Evolutionary conservation across 53 echinoderm and acorn worm genomes (phyloP).

Genomic region (Patiria pectinifera): DNA sequence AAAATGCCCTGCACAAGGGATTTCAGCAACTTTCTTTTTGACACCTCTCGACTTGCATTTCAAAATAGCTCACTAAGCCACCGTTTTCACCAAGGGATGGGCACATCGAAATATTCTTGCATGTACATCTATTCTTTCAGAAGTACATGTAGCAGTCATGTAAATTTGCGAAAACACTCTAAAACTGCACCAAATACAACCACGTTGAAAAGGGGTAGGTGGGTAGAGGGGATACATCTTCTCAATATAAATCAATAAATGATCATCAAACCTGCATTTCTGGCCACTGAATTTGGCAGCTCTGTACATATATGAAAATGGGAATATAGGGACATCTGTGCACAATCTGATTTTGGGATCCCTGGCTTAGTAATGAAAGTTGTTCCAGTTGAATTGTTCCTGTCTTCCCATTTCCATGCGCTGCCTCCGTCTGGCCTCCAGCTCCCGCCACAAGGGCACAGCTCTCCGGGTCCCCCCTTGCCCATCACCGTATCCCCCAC

Average conservation of each 20-base stretch:
- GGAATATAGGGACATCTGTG: not conserved
- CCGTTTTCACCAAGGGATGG: too few relatives aligned
- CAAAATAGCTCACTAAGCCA: not conserved
- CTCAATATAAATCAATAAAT: too few relatives aligned
- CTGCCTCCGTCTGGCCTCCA: slow-evolving; percentile 23
- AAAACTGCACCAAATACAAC: not conserved
- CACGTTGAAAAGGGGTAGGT: not conserved
- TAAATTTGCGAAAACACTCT: not conserved
- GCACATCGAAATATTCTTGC: not conserved
- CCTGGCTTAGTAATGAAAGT: slow-evolving; percentile 10
- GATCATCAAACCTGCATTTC: too few relatives aligned
- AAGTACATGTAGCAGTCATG: too few relatives aligned
- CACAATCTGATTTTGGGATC: not conserved
- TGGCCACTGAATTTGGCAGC: too few relatives aligned
- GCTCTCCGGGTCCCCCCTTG: not conserved
- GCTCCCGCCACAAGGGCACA: not conserved
- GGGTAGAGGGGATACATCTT: not conserved
- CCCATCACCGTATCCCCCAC: not conserved
- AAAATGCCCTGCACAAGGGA: too few relatives aligned
- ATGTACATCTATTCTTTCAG: too few relatives aligned
- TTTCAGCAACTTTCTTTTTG: too few relatives aligned
- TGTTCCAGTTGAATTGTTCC: not conserved
- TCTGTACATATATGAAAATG: not conserved
- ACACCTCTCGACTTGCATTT: not conserved
- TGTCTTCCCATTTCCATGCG: slow-evolving; percentile 15